phyloP scores from a whole-genome alignment of 2,888 invertebrate genomes.

The Cheilosia impressa region DNA sequence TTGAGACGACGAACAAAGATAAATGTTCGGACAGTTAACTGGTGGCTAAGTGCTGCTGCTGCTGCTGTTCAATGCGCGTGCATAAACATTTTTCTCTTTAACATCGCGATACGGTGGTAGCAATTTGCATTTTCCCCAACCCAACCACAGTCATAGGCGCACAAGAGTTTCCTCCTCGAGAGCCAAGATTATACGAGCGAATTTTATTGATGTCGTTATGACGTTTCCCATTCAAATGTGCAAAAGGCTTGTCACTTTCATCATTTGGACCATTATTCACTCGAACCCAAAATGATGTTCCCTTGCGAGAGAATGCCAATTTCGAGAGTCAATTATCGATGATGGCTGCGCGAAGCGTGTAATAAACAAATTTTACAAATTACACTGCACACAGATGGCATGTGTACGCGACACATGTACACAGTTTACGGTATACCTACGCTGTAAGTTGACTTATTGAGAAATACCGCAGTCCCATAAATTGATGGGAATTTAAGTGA shows the following conservation, averaged over 20 bases:
- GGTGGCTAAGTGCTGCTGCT: slow-evolving; percentile 53
- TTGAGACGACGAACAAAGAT: slow-evolving; percentile 58
- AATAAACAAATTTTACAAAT: slow-evolving; percentile 66
- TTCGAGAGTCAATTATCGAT: slow-evolving; percentile 68
- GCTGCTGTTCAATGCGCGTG: slow-evolving; percentile 29
- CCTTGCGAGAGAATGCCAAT: slow-evolving; percentile 68
- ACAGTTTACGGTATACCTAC: neutral
- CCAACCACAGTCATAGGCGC: neutral
- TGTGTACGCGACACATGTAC: neutral
- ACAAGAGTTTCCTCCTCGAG: neutral
- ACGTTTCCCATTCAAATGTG: slow-evolving; percentile 66
- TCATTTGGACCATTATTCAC: slow-evolving; percentile 66
- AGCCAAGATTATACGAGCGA: slow-evolving; percentile 47
- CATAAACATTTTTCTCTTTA: slow-evolving; percentile 55
- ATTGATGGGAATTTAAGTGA: slow-evolving; percentile 43
- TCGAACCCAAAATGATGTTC: slow-evolving; percentile 40
- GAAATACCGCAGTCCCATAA: slow-evolving; percentile 21
- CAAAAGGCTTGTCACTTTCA: slow-evolving; percentile 67
- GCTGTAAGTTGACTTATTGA: slow-evolving; percentile 53
- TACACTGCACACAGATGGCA: slow-evolving; percentile 15
- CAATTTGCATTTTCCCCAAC: slow-evolving; percentile 63
- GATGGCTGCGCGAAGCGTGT: slow-evolving; percentile 41
- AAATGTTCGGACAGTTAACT: slow-evolving; percentile 62
- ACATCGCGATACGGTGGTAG: slow-evolving; percentile 29
- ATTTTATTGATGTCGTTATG: slow-evolving; percentile 75